Base-by-base conservation (phyloP, 2,797 vertebrate species). In the Myoxocephalus aenaeus region DNA sequence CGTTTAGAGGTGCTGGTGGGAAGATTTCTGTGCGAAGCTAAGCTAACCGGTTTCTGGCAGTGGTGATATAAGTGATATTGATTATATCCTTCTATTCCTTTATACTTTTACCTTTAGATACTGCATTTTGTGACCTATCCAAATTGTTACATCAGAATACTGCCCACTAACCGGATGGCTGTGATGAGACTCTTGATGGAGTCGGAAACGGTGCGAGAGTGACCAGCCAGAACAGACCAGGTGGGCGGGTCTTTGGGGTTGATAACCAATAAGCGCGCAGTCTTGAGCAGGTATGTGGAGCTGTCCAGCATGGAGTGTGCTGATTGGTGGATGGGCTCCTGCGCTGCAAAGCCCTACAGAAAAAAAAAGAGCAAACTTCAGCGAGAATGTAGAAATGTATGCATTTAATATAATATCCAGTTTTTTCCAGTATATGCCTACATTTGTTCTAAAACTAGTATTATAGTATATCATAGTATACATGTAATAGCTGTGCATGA, bases 141-240 rank as follows among this genome's bases (percentile, higher is more conserved):
- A 18, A 13, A 46, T 58, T 18, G 10, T 22, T 25, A 29, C 8
- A 32, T 56, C 4, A n/a, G 11, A 53, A 38, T 10, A 48, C 13
- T 0, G 13, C 36, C 72, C 17, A 88, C 64, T 77, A 53, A 99
- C 98, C 98, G 96, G 93, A 99, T 99, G 44, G 98, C 97, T 0
- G 98, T 99, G 90, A 99, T 99, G 83, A 99, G 97, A 84, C 97
- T 96, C 94, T 99, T 99, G 89, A 99, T 99, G 71, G 98, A 99
- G 92, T 99, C 98, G 0, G 98, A 99, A 70, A 99, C 98, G 0
- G 97, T 98, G 50, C 98, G 97, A 1, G 98, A 99, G 84, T 99
- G 98, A 14, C 97, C 97, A 0, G 98, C 98, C 54, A 99, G 94
- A 29, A 97, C 94, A 1, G 98, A 99, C 98, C 98, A 99, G 0